Percentiles rank a stretch among this genome's conserved stretches.
These are phyloP conservation scores for Rhyzopertha dominica DNA, from an alignment of 1,140 invertebrate species.

Conservation along the genomic window DNA sequence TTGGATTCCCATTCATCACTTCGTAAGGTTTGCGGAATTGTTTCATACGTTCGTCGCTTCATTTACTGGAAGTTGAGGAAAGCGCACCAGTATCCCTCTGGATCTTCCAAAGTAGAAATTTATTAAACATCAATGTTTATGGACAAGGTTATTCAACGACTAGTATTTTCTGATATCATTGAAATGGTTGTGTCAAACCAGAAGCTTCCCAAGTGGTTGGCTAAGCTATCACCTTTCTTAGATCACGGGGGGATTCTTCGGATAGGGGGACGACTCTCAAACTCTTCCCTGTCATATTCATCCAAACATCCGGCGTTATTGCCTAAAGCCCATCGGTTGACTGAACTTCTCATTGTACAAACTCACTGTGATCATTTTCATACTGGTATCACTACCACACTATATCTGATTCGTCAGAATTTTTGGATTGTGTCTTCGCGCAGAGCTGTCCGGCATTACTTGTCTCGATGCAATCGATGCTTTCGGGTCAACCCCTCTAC, in stretches of 20 bases:
- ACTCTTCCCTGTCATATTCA: slow-evolving; percentile 6
- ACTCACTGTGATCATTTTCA: slow-evolving; percentile 20
- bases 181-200: too few species aligned
- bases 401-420: slow-evolving; percentile 14
- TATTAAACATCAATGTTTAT: too few species aligned
- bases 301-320: slow-evolving; percentile 9
- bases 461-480: slow-evolving; percentile 11
- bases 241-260: slow-evolving; percentile 2
- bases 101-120: too few species aligned
- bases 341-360: slow-evolving; percentile 7
- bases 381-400: slow-evolving; percentile 27
- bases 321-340: background rate
- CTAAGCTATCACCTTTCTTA: background rate
- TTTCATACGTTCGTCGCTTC: too few species aligned
- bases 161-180: too few species aligned
- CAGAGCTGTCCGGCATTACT: background rate
- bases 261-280: slow-evolving; percentile 1
- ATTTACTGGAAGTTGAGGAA: too few species aligned
- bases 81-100: too few species aligned
- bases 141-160: slow-evolving; percentile 1
- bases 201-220: slow-evolving; percentile 6
- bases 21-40: too few species aligned
- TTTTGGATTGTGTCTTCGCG: slow-evolving; percentile 10
- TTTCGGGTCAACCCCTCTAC: slow-evolving; percentile 5
- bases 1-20: too few species aligned